Evolutionary conservation across 2,888 invertebrate species (phyloP).

Genomic region (Eupithecia inturbata): DNA sequence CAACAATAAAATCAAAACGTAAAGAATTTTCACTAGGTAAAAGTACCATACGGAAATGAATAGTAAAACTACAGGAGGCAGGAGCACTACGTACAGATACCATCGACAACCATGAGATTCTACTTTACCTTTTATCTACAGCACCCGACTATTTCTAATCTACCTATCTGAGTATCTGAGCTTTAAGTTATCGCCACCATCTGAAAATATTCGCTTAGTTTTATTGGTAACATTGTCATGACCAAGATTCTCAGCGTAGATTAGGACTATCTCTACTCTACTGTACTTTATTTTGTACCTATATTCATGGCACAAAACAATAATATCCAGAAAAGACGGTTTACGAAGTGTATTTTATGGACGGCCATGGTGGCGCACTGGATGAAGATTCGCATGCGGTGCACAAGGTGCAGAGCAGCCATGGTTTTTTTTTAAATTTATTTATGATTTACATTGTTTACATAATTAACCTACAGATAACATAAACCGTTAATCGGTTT

Average conservation of each 20-base stretch:
- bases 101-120: conserved; percentile 16
- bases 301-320: not conserved
- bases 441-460: too few species aligned
- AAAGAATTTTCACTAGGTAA: not conserved
- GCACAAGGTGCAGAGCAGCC: not conserved
- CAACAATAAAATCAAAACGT: not conserved
- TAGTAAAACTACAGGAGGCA: conserved; percentile 10
- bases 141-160: conserved; percentile 22
- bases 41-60: conserved; percentile 8
- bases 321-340: not conserved
- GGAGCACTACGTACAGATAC: conserved; percentile 10
- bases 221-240: conserved; percentile 36
- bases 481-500: too few species aligned
- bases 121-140: conserved; percentile 17
- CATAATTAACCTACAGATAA: too few species aligned
- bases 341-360: not conserved
- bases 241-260: conserved; percentile 33
- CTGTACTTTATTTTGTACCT: conserved; percentile 8
- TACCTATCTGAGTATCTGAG: conserved; percentile 27
- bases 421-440: too few species aligned
- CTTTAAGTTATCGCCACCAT: conserved; percentile 30
- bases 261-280: conserved; percentile 15
- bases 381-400: not conserved
- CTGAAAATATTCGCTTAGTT: conserved; percentile 37
- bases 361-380: not conserved